Base-by-base conservation (phyloP, 2,113 vertebrate species). In the Rhabdomys dilectus region DNA sequence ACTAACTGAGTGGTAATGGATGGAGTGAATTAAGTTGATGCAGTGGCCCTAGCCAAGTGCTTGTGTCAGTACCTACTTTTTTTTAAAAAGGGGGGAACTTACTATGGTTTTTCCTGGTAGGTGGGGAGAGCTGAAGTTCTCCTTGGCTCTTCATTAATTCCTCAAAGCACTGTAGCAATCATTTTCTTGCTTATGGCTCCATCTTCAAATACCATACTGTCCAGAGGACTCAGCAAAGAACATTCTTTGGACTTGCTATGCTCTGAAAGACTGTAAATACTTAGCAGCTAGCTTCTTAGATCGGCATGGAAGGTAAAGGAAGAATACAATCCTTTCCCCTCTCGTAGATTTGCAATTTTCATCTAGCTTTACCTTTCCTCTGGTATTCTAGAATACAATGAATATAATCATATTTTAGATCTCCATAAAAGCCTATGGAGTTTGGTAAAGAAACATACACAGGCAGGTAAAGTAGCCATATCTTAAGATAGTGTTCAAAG, bases 401-500 rank as follows among this genome's bases (percentile, higher is more conserved):
- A 62, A 51, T 51, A 51, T 51, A 51, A 62, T 75, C 87, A 3
- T 21, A 34, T 15, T 42, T 42, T 1, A 36, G 16, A 87, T 92
- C 2, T 92, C 31, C 51, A 10, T 34, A 91, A 58, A 7, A 72
- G 56, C 62, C 31, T 81, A n/a, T 2, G 24, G 82, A 81, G 36
- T 73, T 89, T 92, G 60, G 13, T 21, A 76, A 87, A 75, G 48
- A 94, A 96, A 96, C 31, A 48, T 77, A 86, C n/a, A 45, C 16
- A 73, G 34, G 21, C 64, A 68, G 2, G 24, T 72, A 86, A 96
- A 95, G 92, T 3, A 95, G 15, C 1, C n/a, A 31, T 77, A 48
- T 66, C 51, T 96, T 97, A 93, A 96, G 85, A 96, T 4, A 95
- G 26, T 24, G 86, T 72, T 82, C 66, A 82, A 60, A 53, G 56